These are phyloP conservation scores for Oegoconia quadripuncta DNA, from an alignment of 2,888 invertebrate species.

Conservation along the genomic window DNA sequence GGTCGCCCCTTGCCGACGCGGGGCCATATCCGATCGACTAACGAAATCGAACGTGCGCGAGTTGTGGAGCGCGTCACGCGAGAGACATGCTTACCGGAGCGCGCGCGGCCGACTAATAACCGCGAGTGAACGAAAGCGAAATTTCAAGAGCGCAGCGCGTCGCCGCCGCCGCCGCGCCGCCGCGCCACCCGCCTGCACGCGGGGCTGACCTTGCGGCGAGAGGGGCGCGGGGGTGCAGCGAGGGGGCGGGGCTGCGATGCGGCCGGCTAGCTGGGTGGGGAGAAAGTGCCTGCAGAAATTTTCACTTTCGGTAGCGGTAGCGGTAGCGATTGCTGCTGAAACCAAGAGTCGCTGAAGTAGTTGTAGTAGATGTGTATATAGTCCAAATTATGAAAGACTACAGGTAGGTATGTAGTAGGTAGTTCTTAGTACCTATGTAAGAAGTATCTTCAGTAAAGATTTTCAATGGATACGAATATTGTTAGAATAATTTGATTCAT, in stretches of 20 bases:
- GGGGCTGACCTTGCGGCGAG: constrained; percentile 59
- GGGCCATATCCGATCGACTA: constrained; percentile 66
- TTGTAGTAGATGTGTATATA: too few relatives aligned
- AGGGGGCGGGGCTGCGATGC: constrained; percentile 50
- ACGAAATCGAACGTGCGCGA: constrained; percentile 69
- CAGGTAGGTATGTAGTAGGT: too few relatives aligned
- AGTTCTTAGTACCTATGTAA: too few relatives aligned
- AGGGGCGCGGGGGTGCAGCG: constrained; percentile 48
- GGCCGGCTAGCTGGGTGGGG: constrained; percentile 58
- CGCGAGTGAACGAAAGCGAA: constrained; percentile 83
- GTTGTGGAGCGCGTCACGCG: constrained; percentile 70
- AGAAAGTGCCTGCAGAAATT: constrained; percentile 73
- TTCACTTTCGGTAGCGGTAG: constrained; percentile 65
- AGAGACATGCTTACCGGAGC: constrained; percentile 80
- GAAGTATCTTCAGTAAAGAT: too few relatives aligned
- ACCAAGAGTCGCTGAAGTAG: too few relatives aligned
- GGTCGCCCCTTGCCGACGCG: constrained; percentile 72
- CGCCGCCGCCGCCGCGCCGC: constrained; percentile 29
- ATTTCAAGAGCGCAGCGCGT: constrained; percentile 82
- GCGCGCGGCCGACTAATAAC: constrained; percentile 80
- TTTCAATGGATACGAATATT: too few relatives aligned
- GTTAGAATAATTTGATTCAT: too few relatives aligned
- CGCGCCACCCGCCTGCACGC: constrained; percentile 53
- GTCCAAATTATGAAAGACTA: too few relatives aligned
- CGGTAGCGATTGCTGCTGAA: constrained; percentile 12